Evolutionary conservation across 2,888 invertebrate genomes (phyloP), one percentile per base, ranked within the genome.

Genomic region (Stenichneumon culpator): DNA sequence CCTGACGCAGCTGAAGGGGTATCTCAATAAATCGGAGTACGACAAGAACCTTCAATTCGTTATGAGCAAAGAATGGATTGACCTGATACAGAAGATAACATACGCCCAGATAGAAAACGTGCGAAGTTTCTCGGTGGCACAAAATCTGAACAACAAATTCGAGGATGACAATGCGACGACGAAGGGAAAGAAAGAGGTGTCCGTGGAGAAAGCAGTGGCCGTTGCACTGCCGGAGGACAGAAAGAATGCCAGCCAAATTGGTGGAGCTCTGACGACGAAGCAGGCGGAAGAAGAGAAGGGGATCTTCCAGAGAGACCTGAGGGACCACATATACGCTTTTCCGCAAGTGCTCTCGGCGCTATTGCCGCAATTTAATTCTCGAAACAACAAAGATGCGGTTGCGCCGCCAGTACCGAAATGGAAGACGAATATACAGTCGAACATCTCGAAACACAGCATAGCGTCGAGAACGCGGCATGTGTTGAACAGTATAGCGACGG

Each of bases 401-500:
- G 87, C 32, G 47, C 87, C 89, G 22, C 89, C 93, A 54, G 86
- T 92, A 65, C 95, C 95, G 47, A 95, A 95, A 87, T 95, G 95
- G 95, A 95, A 95, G 88, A 90, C 89, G 52, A 93, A 93, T 83
- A 57, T 91, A 63, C 89, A 90, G 16, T 88, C 77, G 36, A 91
- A 84, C 83, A 87, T 94, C 54, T 92, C 94, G 19, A 95, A 96
- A 95, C 94, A 95, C 50, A 95, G 95, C 88, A 95, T 97, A 83
- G 94, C 95, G 83, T 95, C 96, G 0, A 95, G 96, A 89, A 97
- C 97, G 3, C 95, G 95, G 69, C 96, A 97, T 91, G 95, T 97
- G 75, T 94, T 97, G 86, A 95, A 95, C 5, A 95, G 96, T n/a
- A 94, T 97, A 73, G 93, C 94, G 50, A 94, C 94, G 9, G 96